A percentile compares a stretch with the other conserved stretches of the same genome.
Conservation (phyloP, 2,888 invertebrate species). For the Lasioglossum villosulum region DNA sequence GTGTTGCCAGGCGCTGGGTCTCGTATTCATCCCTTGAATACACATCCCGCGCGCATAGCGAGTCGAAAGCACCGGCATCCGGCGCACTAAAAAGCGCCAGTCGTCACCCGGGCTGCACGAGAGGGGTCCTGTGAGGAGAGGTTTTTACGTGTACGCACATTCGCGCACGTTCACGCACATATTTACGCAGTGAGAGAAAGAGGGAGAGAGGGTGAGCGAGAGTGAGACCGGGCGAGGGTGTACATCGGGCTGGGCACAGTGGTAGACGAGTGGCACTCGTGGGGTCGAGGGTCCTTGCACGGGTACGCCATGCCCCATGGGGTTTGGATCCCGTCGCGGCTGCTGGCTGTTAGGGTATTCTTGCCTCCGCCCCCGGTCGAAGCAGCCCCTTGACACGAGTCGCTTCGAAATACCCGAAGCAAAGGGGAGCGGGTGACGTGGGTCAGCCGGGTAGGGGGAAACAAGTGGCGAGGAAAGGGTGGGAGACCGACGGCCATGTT, state of each 20-base stretch:
- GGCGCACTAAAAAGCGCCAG: constrained; percentile 13
- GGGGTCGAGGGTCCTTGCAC: constrained; percentile 71
- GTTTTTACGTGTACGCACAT: constrained; percentile 27
- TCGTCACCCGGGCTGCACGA: constrained; percentile 26
- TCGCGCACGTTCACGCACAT: background rate
- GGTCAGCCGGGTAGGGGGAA: constrained; percentile 23
- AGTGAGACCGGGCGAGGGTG: constrained; percentile 2
- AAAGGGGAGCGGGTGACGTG: constrained; percentile 41
- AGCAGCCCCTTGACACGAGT: constrained; percentile 64
- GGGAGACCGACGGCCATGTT: constrained; percentile 71
- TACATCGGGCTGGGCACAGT: constrained; percentile 40
- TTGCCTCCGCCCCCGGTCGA: constrained; percentile 56
- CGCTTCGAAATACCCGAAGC: constrained; percentile 44
- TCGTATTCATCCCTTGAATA: constrained; percentile 18
- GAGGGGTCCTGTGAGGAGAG: constrained; percentile 34
- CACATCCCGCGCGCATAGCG: constrained; percentile 2
- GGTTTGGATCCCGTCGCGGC: constrained; percentile 56
- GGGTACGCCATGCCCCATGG: constrained; percentile 70
- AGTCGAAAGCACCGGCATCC: constrained; percentile 19
- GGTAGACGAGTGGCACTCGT: constrained; percentile 72
- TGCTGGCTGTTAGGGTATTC: constrained; percentile 44
- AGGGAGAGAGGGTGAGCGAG: background rate
- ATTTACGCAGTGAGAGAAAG: background rate
- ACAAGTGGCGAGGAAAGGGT: constrained; percentile 23
- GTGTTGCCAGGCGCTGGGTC: constrained; percentile 11